A percentile compares a stretch with the other conserved stretches of the same genome.
Conservation (phyloP, 1,140 invertebrate species). For the Camponotus vicinus region DNA sequence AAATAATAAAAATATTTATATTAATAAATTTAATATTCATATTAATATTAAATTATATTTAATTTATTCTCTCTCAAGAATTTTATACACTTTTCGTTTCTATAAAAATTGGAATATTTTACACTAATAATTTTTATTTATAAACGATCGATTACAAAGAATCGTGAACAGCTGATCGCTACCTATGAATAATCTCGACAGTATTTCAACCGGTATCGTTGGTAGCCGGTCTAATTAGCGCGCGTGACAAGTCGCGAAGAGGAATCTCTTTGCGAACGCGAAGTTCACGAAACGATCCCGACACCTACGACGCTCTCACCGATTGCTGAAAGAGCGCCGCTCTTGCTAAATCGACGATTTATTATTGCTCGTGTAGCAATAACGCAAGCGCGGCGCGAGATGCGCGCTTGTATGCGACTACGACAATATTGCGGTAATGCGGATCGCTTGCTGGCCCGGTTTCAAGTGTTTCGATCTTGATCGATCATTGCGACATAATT, state of each 20-base stretch:
- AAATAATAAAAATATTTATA: too few relatives aligned
- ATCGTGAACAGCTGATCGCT: not conserved
- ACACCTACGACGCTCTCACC: constrained; percentile 59
- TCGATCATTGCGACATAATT: constrained; percentile 51
- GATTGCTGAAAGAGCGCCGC: constrained; percentile 74
- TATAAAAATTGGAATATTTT: too few relatives aligned
- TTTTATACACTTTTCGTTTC: too few relatives aligned
- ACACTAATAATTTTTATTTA: too few relatives aligned
- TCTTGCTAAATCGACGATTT: constrained; percentile 77
- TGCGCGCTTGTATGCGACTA: constrained; percentile 52
- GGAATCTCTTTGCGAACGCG: not conserved
- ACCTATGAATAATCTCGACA: not conserved
- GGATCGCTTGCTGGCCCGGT: constrained; percentile 58
- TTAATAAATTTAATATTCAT: too few relatives aligned
- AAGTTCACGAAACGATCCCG: constrained; percentile 53
- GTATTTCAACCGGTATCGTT: constrained; percentile 1
- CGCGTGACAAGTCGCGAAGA: constrained; percentile 33
- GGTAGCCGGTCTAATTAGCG: constrained; percentile 28
- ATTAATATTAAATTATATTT: too few relatives aligned
- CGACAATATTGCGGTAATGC: constrained; percentile 74
- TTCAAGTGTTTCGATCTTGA: constrained; percentile 60
- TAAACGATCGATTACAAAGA: too few relatives aligned
- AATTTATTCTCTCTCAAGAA: too few relatives aligned
- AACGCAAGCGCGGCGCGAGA: constrained; percentile 56
- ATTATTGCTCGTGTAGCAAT: constrained; percentile 76